Evolutionary conservation across 2,113 vertebrate species (phyloP).

Genomic region (Lamprologus sp.): DNA sequence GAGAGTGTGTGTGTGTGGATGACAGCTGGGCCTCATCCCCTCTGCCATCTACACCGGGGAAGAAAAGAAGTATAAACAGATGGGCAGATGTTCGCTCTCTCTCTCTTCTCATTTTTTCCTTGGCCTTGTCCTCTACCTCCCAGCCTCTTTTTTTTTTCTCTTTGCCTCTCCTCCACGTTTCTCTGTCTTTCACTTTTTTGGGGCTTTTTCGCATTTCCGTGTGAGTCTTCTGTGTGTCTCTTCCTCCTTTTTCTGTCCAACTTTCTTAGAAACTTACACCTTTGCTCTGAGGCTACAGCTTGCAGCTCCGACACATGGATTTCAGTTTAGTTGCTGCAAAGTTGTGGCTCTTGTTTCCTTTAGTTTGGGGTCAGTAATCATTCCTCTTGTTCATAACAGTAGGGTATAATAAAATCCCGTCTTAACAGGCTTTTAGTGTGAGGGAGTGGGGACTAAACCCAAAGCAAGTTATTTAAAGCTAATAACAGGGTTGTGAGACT

Average conservation of each 20-base stretch:
- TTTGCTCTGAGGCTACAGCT: background rate
- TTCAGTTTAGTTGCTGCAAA: background rate
- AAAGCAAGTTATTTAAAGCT: background rate
- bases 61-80: conserved; percentile 65
- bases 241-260: background rate
- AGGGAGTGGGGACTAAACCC: background rate
- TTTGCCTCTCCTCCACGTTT: background rate
- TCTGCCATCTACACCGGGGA: conserved; percentile 64
- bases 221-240: background rate
- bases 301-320: background rate
- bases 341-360: background rate
- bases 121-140: conserved; percentile 8
- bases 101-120: background rate
- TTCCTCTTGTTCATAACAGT: background rate
- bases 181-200: background rate
- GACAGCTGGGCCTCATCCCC: conserved; percentile 65
- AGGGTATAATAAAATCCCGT: background rate
- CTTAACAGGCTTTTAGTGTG: background rate
- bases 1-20: conserved; percentile 18
- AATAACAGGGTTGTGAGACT: background rate
- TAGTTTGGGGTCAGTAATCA: background rate
- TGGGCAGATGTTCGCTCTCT: conserved; percentile 61
- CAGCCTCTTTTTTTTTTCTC: background rate
- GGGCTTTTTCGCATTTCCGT: background rate
- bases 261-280: background rate